Evolutionary conservation across 2,797 vertebrate genomes (phyloP).

Genomic region (Lepus oiostolus): DNA sequence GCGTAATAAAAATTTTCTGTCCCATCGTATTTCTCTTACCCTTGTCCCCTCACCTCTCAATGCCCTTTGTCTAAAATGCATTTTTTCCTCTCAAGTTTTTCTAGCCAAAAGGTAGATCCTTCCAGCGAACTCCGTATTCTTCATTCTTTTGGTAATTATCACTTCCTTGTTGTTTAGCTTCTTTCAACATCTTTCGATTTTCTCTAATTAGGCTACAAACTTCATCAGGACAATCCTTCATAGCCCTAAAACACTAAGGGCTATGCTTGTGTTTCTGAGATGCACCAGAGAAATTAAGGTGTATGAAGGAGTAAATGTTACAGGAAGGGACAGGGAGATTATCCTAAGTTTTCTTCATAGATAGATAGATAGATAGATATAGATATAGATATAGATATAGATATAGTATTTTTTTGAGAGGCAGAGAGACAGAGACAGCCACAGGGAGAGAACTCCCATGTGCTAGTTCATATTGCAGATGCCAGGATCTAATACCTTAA

Average conservation of each 20-base stretch:
- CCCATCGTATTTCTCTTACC: not conserved
- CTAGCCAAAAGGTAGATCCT: not conserved
- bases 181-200: not conserved
- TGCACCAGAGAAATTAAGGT: not conserved
- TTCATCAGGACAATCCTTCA: not conserved
- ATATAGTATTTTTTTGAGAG: too few relatives aligned
- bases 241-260: not conserved
- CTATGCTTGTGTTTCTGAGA: not conserved
- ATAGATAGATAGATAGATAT: too few relatives aligned
- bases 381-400: too few relatives aligned
- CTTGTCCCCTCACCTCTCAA: not conserved
- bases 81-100: not conserved
- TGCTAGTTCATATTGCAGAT: too few relatives aligned
- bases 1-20: not conserved
- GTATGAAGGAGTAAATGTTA: too few relatives aligned
- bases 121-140: not conserved
- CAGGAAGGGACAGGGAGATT: not conserved
- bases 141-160: not conserved
- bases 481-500: too few relatives aligned
- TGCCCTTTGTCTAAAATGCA: not conserved
- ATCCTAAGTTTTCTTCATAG: slow-evolving; percentile 3
- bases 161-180: not conserved
- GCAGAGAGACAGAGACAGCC: too few relatives aligned
- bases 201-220: not conserved
- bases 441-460: too few relatives aligned